Conservation (phyloP, 2,888 invertebrate species). For the Phania funesta region DNA sequence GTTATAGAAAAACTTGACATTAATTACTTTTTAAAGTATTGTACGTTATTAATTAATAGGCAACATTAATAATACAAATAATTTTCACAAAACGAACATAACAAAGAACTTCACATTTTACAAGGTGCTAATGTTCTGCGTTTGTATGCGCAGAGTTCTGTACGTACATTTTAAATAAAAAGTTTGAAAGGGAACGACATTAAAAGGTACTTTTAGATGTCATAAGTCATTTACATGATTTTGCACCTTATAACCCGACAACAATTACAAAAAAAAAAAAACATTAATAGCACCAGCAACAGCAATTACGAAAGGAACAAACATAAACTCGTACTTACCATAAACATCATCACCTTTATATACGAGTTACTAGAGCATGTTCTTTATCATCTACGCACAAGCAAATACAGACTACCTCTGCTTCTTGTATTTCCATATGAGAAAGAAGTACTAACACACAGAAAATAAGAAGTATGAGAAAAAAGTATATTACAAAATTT, state of each 20-base stretch:
- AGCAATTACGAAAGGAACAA: not conserved
- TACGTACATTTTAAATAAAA: not conserved
- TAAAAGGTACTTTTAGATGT: conserved; percentile 56
- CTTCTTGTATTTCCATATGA: not conserved
- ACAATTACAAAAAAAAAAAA: conserved; percentile 11
- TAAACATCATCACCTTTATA: conserved; percentile 10
- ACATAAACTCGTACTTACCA: conserved; percentile 23
- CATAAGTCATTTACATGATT: conserved; percentile 60
- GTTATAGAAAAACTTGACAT: too few relatives aligned
- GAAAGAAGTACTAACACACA: not conserved
- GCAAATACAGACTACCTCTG: not conserved
- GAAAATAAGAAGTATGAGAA: not conserved
- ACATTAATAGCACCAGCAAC: not conserved
- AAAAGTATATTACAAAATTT: conserved; percentile 12
- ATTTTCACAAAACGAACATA: conserved; percentile 9
- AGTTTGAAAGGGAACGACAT: conserved; percentile 12
- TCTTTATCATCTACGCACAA: not conserved
- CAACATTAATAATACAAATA: too few relatives aligned
- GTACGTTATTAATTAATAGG: too few relatives aligned
- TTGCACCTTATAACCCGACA: conserved; percentile 44
- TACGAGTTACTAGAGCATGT: conserved; percentile 17
- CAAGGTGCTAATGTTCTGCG: not conserved
- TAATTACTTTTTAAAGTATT: too few relatives aligned
- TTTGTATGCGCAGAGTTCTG: not conserved
- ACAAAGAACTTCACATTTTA: conserved; percentile 26